Evolutionary conservation across 1,140 invertebrate species (phyloP).

Genomic region (Microplitis demolitor): DNA sequence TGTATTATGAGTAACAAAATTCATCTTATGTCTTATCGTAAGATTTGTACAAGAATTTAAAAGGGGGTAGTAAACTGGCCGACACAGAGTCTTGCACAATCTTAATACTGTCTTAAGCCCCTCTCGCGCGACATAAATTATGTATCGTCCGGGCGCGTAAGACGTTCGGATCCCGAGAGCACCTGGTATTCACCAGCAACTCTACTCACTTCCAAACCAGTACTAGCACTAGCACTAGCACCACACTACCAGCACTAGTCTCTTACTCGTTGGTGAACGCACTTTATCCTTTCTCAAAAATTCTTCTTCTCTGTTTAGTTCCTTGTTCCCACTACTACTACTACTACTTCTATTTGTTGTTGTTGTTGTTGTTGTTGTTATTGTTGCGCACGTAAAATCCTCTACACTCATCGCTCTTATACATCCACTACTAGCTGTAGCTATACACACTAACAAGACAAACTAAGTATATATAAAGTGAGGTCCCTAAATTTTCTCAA

Average conservation of each 20-base stretch:
- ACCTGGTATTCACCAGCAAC: slow-evolving; percentile 55
- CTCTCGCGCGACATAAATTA: slow-evolving; percentile 60
- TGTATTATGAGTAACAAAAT: neutral
- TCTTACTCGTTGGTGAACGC: neutral
- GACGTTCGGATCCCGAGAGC: slow-evolving; percentile 60
- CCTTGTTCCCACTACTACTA: too few species aligned
- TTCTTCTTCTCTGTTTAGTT: neutral
- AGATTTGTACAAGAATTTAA: slow-evolving; percentile 2
- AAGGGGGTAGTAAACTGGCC: slow-evolving; percentile 42
- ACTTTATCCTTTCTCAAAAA: neutral
- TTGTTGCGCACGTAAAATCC: neutral
- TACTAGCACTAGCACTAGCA: neutral
- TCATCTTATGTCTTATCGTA: neutral
- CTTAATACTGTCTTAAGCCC: slow-evolving; percentile 62
- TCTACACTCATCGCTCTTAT: neutral
- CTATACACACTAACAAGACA: neutral
- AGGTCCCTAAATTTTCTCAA: slow-evolving; percentile 55
- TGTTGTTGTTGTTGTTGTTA: neutral
- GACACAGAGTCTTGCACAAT: slow-evolving; percentile 48
- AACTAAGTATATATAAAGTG: slow-evolving; percentile 21
- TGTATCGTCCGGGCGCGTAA: slow-evolving; percentile 60
- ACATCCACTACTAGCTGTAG: neutral
- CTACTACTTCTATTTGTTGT: neutral
- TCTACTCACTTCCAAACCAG: slow-evolving; percentile 1
- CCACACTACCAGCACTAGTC: neutral